Evolutionary conservation across 2,888 invertebrate species (phyloP), one percentile per base, ranked within the genome.

Genomic region (Macrosiphum euphorbiae): DNA sequence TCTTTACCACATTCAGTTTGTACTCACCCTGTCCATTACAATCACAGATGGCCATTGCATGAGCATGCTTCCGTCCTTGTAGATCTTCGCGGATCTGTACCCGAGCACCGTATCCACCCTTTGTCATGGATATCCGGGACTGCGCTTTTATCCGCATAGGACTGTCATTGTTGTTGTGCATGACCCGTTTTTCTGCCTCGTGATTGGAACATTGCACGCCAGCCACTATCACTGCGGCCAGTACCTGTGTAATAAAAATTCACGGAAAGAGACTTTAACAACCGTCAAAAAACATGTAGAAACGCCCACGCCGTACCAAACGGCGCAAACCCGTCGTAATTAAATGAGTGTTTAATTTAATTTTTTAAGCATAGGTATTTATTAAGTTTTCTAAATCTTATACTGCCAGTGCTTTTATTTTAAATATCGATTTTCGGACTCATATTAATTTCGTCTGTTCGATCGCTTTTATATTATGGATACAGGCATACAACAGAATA

Each of bases 11-110:
- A 78, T 20, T 8, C 35, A 35, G 78, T 78, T 78, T 35, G 78
- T 35, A 88, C 93, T 89, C 41, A 94, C 94, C 94, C 61, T 94
- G 94, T 52, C 94, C 94, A n/a, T 94, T 94, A 87, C 94, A 94
- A 47, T 94, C 94, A 47, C 94, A 94, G 8, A 94, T 52, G n/a
- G 94, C 94, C 90, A 90, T 86, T 28, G 94, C 94, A 44, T 94
- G 94, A 1, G 94, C 94, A 7, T 90, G 94, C 55, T 94, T 94
- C 61, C 90, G 87, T 11, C 94, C 94, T 13, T 90, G 90, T 16
- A 41, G 10, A n/a, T 94, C 90, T 50, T 94, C 94, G 20, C 67
- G 88, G 41, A 94, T 94, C 41, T 94, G 94, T 4, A 90, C 90
- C 67, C 94, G 86, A 35, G 94, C 94, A 24, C 94, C 94, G 52